These are phyloP conservation scores for Aethina tumida DNA, from an alignment of 1,140 invertebrate genomes.

Conservation along the genomic window DNA sequence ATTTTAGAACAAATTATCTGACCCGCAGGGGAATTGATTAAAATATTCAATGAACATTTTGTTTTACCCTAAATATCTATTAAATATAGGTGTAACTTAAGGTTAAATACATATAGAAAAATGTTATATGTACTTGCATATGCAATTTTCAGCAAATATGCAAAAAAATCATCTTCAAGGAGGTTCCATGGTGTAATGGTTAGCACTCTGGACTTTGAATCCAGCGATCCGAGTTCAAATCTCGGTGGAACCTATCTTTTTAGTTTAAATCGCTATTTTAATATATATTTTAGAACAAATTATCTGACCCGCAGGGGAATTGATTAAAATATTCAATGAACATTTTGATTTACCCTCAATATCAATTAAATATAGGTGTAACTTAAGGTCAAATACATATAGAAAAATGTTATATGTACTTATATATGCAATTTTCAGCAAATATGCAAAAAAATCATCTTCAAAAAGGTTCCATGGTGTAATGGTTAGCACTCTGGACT, in stretches of 20 bases:
- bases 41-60: neutral
- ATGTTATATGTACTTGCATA: too few species aligned
- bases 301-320: neutral
- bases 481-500: constrained; percentile 33
- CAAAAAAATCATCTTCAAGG: too few species aligned
- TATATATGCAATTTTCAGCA: too few species aligned
- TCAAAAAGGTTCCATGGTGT: too few species aligned
- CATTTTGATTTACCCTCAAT: constrained; percentile 1
- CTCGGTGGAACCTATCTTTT: constrained; percentile 29
- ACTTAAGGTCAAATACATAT: too few species aligned
- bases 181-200: constrained; percentile 33
- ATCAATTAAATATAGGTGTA: too few species aligned
- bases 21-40: neutral
- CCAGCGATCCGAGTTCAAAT: constrained; percentile 31
- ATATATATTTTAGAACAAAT: neutral
- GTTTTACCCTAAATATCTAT: constrained; percentile 1
- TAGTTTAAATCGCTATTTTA: too few species aligned
- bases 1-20: neutral
- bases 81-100: too few species aligned
- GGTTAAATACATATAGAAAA: too few species aligned
- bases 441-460: too few species aligned
- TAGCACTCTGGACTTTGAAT: constrained; percentile 32
- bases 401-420: too few species aligned
- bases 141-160: too few species aligned
- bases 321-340: neutral